Percentiles rank a stretch among this genome's conserved stretches.
phyloP scores from a whole-genome alignment of 2,888 invertebrate genomes.

The Pachycephus smyrnensis region DNA sequence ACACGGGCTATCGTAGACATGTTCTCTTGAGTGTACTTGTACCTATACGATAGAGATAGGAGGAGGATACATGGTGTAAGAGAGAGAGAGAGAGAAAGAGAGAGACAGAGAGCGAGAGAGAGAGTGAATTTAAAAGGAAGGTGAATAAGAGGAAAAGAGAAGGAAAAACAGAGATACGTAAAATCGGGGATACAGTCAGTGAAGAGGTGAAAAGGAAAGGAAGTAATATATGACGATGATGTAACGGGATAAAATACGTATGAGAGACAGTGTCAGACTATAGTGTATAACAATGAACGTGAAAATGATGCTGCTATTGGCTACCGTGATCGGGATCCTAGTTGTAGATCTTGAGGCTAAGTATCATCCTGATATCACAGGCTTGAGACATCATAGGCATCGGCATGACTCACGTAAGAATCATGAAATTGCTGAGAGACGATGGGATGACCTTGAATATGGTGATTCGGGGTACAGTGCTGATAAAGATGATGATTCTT shows the following conservation, averaged over 20 bases:
- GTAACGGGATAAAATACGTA: background rate
- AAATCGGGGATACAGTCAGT: conserved; percentile 14
- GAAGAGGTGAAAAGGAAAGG: conserved; percentile 10
- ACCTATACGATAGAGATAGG: background rate
- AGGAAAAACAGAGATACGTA: background rate
- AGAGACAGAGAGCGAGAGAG: conserved; percentile 18
- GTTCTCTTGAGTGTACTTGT: conserved; percentile 23
- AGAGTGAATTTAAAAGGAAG: background rate
- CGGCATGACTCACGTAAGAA: conserved; percentile 47
- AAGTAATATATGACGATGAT: background rate
- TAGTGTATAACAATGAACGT: background rate
- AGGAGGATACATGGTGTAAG: conserved; percentile 14
- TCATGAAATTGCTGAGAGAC: conserved; percentile 29
- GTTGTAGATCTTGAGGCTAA: conserved; percentile 37
- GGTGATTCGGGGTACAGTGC: conserved; percentile 28
- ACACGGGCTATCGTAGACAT: conserved; percentile 13
- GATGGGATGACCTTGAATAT: conserved; percentile 40
- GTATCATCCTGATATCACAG: conserved; percentile 37
- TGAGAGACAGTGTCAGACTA: background rate
- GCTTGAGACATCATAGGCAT: conserved; percentile 50
- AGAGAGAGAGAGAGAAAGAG: conserved; percentile 15
- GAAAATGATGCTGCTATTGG: conserved; percentile 32
- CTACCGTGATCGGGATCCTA: conserved; percentile 34
- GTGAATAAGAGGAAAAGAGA: conserved; percentile 1
- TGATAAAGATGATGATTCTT: conserved; percentile 35